Evolutionary conservation across 1,140 invertebrate species (phyloP), one percentile per base, ranked within the genome.

Genomic region (Diabrotica virgifera): DNA sequence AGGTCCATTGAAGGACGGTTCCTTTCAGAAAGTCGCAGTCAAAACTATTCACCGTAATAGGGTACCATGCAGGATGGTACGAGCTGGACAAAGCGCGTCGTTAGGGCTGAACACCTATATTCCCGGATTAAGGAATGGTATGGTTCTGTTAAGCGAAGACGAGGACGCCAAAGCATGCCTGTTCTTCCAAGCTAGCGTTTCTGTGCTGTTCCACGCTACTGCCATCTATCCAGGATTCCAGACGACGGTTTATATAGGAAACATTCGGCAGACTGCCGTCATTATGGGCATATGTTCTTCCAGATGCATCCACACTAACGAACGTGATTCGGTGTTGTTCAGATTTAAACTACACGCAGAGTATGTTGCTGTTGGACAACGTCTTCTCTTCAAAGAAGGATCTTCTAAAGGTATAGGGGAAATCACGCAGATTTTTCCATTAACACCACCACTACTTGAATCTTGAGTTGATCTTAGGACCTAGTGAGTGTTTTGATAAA

Each of bases 171-270:
- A 63, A 52, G 77, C 77, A 13, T 75, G 74, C 54, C 37, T 79
- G 71, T 70, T 69, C 74, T 84, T 81, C 37, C 81, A 93, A 89
- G 96, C 95, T 0, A 90, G 87, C 59, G 89, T 98, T 5, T 88
- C 89, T 40, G 86, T 98, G 6, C 81, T 97, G 7, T 92, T 90
- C 70, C 94, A 97, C 78, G 83, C 88, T 0, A 93, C 87, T 3
- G 86, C 87, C 14, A 96, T 98, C 65, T 89, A 87, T 67, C 86
- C 86, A 6, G 95, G 95, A 12, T 97, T 96, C 80, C 94, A 98
- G 84, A 91, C 93, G 35, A 97, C 95, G 0, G 89, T 98, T 4
- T 94, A 98, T 76, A 92, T 98, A 64, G 95, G 94, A 2, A 98
- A 95, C 76, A 92, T 99, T 11, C 81, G 95, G 8, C 97, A 98